A percentile compares a stretch with the other conserved stretches of the same genome.
Evolutionary conservation across 2,113 vertebrate genomes (phyloP).

Genomic region (Dromaius novaehollandiae): DNA sequence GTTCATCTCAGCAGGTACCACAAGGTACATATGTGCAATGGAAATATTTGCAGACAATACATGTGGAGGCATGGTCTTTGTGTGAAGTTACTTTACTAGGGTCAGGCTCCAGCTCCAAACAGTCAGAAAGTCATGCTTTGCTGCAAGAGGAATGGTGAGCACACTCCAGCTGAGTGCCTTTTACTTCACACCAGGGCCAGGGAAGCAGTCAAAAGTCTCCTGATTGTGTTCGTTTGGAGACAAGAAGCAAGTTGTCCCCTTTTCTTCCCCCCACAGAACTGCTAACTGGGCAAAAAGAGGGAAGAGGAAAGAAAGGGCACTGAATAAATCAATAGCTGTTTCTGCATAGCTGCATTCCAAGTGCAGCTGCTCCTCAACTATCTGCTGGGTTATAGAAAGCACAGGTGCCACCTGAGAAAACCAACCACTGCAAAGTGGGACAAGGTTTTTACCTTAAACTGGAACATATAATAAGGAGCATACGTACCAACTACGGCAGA

Average conservation of each 20-base stretch:
- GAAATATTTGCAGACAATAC: background rate
- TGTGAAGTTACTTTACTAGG: background rate
- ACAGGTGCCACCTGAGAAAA: background rate
- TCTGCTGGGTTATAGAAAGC: constrained; percentile 2
- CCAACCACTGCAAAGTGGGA: background rate
- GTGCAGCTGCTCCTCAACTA: constrained; percentile 24
- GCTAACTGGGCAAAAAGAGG: background rate
- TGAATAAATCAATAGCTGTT: background rate
- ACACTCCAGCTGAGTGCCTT: background rate
- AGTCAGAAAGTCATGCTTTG: background rate
- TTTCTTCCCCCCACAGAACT: background rate
- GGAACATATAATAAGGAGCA: rapidly evolving
- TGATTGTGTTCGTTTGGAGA: background rate
- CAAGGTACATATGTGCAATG: background rate
- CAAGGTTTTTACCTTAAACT: background rate
- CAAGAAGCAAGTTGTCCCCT: background rate
- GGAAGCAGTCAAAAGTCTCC: background rate
- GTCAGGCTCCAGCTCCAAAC: background rate
- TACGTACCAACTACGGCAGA: background rate
- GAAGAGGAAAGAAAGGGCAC: background rate
- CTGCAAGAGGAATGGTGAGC: background rate
- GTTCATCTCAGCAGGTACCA: background rate
- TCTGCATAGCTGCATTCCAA: background rate
- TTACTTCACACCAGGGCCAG: background rate
- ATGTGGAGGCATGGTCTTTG: background rate